Base-by-base conservation (phyloP, 2,113 vertebrate species). In the Anoura caudifer region DNA sequence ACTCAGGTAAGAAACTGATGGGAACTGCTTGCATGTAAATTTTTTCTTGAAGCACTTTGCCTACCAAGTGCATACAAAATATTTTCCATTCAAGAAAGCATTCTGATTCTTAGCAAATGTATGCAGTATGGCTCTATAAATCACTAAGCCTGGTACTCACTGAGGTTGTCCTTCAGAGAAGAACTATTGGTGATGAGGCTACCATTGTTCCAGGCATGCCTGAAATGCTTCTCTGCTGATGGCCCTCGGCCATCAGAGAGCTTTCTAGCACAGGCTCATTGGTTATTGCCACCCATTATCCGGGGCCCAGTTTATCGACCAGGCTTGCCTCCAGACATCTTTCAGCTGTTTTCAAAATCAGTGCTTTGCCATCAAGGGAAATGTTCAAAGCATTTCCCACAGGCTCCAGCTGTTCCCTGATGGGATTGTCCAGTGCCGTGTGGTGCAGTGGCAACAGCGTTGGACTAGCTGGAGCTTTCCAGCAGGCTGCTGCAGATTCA, bases 11-110 rank as follows among this genome's bases (percentile, higher is more conserved):
- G 91, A 91, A 38, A 76, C n/a, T 76, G 45, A 61, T 28, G 41
- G 59, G 77, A 97, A 90, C 56, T 73, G 43, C 82, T 95, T 85
- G 79, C 4, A 41, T 67, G 41, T 81, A 84, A 91, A 41, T 45
- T 80, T 79, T 41, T 69, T 90, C 47, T 76, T 38, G 54, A 91
- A 43, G 52, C 22, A 54, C 36, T 95, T 97, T 88, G 86, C 36
- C 82, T 77, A 69, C 56, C 24, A 38, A 86, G 12, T 87, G 28
- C 59, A 56, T 61, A 24, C 63, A 82, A 70, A 85, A 43, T 79
- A 69, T 89, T 95, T 84, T 81, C 52, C 41, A 65, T 45, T 22
- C 72, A 67, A 81, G 65, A 95, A 69, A 95, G 22, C 65, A 45
- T 36, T 93, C 43, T 94, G 52, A 85, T 89, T 88, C 12, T 87